Evolutionary conservation across 1,140 invertebrate genomes (phyloP), one percentile per base, ranked within the genome.

Genomic region (Procambarus clarkii): DNA sequence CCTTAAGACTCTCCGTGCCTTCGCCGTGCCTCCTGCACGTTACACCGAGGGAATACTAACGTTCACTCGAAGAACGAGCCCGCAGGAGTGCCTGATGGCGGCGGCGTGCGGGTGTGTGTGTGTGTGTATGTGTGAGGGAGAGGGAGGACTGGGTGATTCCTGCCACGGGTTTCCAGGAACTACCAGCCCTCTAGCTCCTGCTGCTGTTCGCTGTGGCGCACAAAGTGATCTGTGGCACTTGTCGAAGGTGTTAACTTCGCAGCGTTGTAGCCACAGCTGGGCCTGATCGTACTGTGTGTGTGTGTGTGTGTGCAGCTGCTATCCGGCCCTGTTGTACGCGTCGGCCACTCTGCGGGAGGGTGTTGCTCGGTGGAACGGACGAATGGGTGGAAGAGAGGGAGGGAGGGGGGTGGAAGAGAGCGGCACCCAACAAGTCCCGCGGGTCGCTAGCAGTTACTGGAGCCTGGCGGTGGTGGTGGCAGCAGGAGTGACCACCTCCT

Each of bases 371-470:
- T 74, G n/a, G 69, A 18, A 18, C 9, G 18, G 64, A 4, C 69
- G 69, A 34, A 34, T 34, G 69, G 69, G n/a, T 11, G 69, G 69
- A 34, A n/a, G n/a, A n/a, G n/a, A n/a, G n/a, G 64, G 4, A 9
- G 64, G 18, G 34, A 1, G 34, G 34, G 13, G 64, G 64, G 11
- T n/a, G 69, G 69, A 24, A 34, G 69, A 74, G 69, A 74, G 69
- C 69, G 69, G 24, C 69, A 74, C 69, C 69, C 69, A 24, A 74
- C 69, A 34, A 24, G 69, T 74, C 69, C 69, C n/a, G 34, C 69
- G 69, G 69, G 24, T 74, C 69, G 69, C 69, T 2, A 74, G 69
- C 69, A 74, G 69, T 74, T 74, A 74, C 69, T 74, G 69, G 69
- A 24, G 69, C n/a, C 4, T 21, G 24, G 24, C n/a, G 7, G 69